These are phyloP conservation scores for Notamacropus eugenii DNA, from an alignment of 2,797 vertebrate species.

Conservation along the genomic window DNA sequence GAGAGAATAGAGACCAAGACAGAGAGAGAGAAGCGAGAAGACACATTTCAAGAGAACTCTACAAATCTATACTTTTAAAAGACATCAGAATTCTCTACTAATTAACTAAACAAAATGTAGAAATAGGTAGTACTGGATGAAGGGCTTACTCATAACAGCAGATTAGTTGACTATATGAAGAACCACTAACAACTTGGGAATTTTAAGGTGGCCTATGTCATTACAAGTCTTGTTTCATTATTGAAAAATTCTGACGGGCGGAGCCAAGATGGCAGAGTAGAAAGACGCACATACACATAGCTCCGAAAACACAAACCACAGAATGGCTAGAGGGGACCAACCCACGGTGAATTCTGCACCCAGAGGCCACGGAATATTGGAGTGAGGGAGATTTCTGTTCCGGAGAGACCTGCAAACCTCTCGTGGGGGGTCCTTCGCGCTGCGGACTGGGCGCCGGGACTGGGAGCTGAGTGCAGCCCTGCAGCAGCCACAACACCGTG, in stretches of 20 bases:
- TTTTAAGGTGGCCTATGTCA: background rate
- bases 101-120: slow-evolving; percentile 19
- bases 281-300: too few relatives aligned
- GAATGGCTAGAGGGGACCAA: too few relatives aligned
- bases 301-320: too few relatives aligned
- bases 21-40: background rate
- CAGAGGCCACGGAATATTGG: too few relatives aligned
- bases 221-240: background rate
- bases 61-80: background rate
- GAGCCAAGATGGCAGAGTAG: too few relatives aligned
- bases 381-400: too few relatives aligned
- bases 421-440: too few relatives aligned
- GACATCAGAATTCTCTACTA: background rate
- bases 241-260: background rate
- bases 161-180: background rate
- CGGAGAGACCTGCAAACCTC: too few relatives aligned
- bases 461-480: too few relatives aligned
- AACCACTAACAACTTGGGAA: background rate
- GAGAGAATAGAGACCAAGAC: background rate
- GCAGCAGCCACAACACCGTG: too few relatives aligned
- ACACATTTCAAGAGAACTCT: background rate
- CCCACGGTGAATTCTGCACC: too few relatives aligned
- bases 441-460: too few relatives aligned
- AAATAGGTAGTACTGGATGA: background rate
- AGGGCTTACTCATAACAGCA: background rate